Evolutionary conservation across 35 echinoderm and acorn worm species (phyloP), one percentile per base, ranked within the genome.

Genomic region (Eucidaris tribuloides): DNA sequence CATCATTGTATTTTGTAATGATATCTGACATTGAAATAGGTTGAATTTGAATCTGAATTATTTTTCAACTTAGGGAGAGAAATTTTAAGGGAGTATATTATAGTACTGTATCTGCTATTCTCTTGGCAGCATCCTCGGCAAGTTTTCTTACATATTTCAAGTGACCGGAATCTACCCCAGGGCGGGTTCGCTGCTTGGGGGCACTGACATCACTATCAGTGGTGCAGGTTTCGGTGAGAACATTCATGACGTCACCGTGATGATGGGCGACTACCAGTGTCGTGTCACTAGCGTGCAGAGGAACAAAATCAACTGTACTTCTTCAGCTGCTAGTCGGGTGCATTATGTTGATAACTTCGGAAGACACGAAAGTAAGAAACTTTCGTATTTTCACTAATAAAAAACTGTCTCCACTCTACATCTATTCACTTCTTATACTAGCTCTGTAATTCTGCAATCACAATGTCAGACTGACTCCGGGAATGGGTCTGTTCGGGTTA

Each of bases 331-430:
- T 2, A 68, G 52, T 7, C 66, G 38, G 13, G 66, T 56, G 33
- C 65, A 84, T 42, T 48, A 7, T 3, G 81, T 90, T 1, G 72
- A 74, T 57, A 90, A 90, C 71, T 45, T 20, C 13, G 88, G 88
- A 3, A 78, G 63, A 48, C 88, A 90, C 61, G 55, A 82, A 78
- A 59, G 88, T 90, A 62, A 78, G 88, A 57, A 39, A 17, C 19
- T n/a, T n/a, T n/a, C n/a, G n/a, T n/a, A n/a, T n/a, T n/a, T n/a
- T n/a, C n/a, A n/a, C n/a, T n/a, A n/a, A 1, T 45, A 24, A 2
- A 19, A 19, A 58, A 17, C 56, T 59, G 36, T 25, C 25, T 63
- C 35, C 48, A 17, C 11, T 18, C 55, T 5, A 11, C n/a, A 30
- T 44, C 71, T 13, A 45, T 19, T 14, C 14, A 68, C 9, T 68